Evolutionary conservation across 2,888 invertebrate genomes (phyloP).

Genomic region (Ecdyonurus torrentis): DNA sequence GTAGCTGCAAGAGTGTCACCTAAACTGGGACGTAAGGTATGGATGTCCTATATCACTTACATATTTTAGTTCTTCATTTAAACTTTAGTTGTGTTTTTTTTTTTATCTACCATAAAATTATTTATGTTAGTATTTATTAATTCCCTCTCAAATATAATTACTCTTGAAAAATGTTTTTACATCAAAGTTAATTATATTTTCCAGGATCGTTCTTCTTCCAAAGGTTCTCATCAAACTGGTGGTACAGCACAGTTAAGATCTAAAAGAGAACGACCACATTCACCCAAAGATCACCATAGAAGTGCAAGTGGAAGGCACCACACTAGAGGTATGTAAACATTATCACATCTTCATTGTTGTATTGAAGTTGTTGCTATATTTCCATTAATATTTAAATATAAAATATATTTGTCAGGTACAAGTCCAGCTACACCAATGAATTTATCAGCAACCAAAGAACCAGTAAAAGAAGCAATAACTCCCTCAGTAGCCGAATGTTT

Average conservation of each 20-base stretch:
- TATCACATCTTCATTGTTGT: too few relatives aligned
- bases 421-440: neutral
- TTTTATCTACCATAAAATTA: too few relatives aligned
- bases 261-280: neutral
- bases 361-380: too few relatives aligned
- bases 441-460: conserved; percentile 26
- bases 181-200: too few relatives aligned
- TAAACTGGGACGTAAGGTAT: conserved; percentile 34
- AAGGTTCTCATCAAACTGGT: neutral
- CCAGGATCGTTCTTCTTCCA: neutral
- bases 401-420: too few relatives aligned
- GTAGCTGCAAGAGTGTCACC: conserved; percentile 34
- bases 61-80: too few relatives aligned
- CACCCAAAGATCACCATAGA: neutral
- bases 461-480: conserved; percentile 68
- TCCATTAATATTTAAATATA: too few relatives aligned
- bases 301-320: neutral
- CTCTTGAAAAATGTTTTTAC: too few relatives aligned
- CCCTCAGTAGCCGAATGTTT: conserved; percentile 85
- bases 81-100: too few relatives aligned
- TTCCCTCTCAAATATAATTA: too few relatives aligned
- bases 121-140: too few relatives aligned
- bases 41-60: too few relatives aligned
- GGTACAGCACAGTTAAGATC: neutral
- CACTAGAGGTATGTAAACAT: neutral